Percentiles rank a stretch among this genome's conserved stretches.
These are phyloP conservation scores for Thalassoma bifasciatum DNA, from an alignment of 2,113 vertebrate genomes.

Conservation along the genomic window DNA sequence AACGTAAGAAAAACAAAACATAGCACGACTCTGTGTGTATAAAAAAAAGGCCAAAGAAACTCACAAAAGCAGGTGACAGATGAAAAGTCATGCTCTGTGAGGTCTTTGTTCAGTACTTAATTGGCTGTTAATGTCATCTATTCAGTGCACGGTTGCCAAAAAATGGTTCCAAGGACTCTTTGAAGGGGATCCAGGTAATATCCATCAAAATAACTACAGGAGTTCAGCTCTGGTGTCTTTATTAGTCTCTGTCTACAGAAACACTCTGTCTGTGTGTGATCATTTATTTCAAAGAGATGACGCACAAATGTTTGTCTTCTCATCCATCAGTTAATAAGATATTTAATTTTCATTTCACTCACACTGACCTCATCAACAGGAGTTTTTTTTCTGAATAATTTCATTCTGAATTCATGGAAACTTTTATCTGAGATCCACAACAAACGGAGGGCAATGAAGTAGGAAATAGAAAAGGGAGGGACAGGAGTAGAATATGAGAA, in stretches of 20 bases:
- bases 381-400: too few relatives aligned
- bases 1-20: slow-evolving; percentile 9
- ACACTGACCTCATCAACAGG: too few relatives aligned
- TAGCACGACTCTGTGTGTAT: background rate
- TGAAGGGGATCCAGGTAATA: slow-evolving; percentile 7
- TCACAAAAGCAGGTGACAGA: background rate
- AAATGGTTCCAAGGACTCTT: background rate
- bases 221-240: background rate
- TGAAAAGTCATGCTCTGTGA: background rate
- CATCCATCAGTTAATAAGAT: background rate
- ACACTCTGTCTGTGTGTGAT: background rate
- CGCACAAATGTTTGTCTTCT: background rate
- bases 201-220: background rate
- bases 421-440: too few relatives aligned
- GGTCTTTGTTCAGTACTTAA: slow-evolving; percentile 7
- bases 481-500: too few relatives aligned
- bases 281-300: background rate
- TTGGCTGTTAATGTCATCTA: background rate
- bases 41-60: background rate
- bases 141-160: background rate
- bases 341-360: too few relatives aligned
- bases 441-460: too few relatives aligned
- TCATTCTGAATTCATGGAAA: too few relatives aligned
- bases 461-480: too few relatives aligned
- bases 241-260: slow-evolving; percentile 2